These are phyloP conservation scores for Crypturellus undulatus DNA, from an alignment of 2,113 vertebrate genomes.

Conservation along the genomic window DNA sequence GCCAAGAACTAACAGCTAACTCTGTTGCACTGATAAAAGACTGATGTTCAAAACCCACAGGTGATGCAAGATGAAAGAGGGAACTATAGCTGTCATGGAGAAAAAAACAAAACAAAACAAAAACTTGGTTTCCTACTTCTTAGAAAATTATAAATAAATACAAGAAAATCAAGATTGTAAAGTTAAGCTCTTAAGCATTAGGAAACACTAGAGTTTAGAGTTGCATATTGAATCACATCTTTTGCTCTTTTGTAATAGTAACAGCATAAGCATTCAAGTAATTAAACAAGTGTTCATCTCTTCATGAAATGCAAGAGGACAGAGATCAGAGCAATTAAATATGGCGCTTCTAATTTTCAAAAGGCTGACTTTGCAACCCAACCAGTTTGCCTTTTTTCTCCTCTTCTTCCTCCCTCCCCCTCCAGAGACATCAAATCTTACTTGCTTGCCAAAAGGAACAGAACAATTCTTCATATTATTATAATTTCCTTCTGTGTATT, in stretches of 20 bases:
- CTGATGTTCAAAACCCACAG: too few species aligned
- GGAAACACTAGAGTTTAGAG: neutral
- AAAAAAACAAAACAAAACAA: neutral
- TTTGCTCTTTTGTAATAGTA: neutral
- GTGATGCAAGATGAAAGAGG: too few species aligned
- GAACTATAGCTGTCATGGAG: too few species aligned
- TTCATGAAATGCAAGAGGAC: neutral
- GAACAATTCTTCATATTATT: neutral
- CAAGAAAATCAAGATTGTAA: neutral
- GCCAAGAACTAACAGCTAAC: neutral
- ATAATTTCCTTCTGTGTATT: neutral
- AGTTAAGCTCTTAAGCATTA: neutral
- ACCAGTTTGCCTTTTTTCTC: too few species aligned
- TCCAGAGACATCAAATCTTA: neutral
- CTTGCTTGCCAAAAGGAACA: neutral
- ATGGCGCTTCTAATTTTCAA: neutral
- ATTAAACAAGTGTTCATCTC: neutral
- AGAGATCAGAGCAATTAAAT: neutral
- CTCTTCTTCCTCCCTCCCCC: too few species aligned
- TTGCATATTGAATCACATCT: neutral
- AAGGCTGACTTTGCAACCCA: neutral
- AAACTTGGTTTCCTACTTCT: neutral
- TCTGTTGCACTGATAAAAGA: neutral
- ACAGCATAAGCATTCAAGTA: neutral
- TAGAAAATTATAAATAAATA: neutral